Percentiles rank a stretch among this genome's conserved stretches.
Evolutionary conservation across 2,888 invertebrate genomes (phyloP).

Genomic region (Drosophila putrida): DNA sequence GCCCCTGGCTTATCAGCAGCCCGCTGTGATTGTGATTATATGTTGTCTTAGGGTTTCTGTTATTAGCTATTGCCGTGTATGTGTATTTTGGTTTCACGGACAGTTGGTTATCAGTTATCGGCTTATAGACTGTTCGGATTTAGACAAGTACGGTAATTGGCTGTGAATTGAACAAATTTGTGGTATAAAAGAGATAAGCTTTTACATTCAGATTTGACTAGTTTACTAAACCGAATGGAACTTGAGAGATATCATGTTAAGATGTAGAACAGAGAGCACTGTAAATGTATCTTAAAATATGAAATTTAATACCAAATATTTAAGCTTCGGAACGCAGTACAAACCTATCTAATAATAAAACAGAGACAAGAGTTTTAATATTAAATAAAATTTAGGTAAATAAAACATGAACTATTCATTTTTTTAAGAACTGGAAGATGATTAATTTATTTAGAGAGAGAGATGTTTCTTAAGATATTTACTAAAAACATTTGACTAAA

Average conservation of each 20-base stretch:
- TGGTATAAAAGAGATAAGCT: constrained; percentile 25
- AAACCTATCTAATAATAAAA: too few species aligned
- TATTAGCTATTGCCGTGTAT: constrained; percentile 23
- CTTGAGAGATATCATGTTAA: not conserved
- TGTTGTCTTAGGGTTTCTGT: constrained; percentile 18
- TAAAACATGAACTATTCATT: too few species aligned
- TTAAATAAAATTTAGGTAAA: too few species aligned
- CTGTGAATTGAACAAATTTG: constrained; percentile 17
- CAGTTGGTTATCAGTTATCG: constrained; percentile 38
- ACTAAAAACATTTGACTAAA: too few species aligned
- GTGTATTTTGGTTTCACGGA: constrained; percentile 4
- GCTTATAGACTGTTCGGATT: constrained; percentile 17
- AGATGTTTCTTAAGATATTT: too few species aligned
- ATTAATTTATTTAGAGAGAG: too few species aligned
- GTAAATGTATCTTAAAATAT: too few species aligned
- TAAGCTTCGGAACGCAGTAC: too few species aligned
- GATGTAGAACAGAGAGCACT: not conserved
- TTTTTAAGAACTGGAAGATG: too few species aligned
- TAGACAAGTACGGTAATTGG: constrained; percentile 11
- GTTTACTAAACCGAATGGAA: not conserved
- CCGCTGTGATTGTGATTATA: constrained; percentile 32
- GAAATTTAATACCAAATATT: too few species aligned
- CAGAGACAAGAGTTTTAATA: too few species aligned
- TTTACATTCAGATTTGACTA: not conserved
- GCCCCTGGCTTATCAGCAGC: constrained; percentile 36